A percentile compares a stretch with the other conserved stretches of the same genome.
Conservation (phyloP, 2,113 vertebrate species). For the Proterorhinus semilunaris region DNA sequence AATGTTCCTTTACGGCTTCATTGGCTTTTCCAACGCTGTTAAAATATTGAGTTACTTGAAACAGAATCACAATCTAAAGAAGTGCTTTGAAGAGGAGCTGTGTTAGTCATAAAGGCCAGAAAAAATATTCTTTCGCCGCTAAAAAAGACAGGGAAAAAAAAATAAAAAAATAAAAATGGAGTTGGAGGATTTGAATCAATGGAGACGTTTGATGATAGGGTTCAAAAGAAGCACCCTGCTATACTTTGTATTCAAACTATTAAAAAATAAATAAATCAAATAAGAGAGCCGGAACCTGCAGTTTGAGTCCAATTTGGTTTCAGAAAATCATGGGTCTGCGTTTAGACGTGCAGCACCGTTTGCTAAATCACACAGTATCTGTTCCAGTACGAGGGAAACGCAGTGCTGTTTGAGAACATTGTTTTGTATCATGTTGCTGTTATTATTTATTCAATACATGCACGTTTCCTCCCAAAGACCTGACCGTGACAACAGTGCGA, state of each 20-base stretch:
- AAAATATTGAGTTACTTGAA: slow-evolving; percentile 31
- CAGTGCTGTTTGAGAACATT: too few species aligned
- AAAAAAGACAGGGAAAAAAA: background rate
- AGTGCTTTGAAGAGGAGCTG: background rate
- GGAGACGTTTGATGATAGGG: background rate
- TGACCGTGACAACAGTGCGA: too few species aligned
- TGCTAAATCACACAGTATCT: too few species aligned
- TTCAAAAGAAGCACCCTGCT: background rate
- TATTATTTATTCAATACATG: too few species aligned
- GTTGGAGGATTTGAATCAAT: background rate
- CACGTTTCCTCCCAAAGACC: too few species aligned
- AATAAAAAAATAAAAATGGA: background rate
- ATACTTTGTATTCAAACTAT: background rate
- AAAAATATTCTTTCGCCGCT: background rate
- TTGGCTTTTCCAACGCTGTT: slow-evolving; percentile 3
- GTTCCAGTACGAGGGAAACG: too few species aligned
- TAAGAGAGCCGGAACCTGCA: background rate
- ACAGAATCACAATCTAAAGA: background rate
- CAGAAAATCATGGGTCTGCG: background rate
- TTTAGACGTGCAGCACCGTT: too few species aligned
- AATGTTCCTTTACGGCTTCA: background rate
- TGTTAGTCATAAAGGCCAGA: background rate
- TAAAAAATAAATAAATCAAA: background rate
- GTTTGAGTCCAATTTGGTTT: background rate
- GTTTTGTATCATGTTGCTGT: too few species aligned